phyloP scores from a whole-genome alignment of 2,797 vertebrate genomes.

The Paramormyrops hopkinsi region DNA sequence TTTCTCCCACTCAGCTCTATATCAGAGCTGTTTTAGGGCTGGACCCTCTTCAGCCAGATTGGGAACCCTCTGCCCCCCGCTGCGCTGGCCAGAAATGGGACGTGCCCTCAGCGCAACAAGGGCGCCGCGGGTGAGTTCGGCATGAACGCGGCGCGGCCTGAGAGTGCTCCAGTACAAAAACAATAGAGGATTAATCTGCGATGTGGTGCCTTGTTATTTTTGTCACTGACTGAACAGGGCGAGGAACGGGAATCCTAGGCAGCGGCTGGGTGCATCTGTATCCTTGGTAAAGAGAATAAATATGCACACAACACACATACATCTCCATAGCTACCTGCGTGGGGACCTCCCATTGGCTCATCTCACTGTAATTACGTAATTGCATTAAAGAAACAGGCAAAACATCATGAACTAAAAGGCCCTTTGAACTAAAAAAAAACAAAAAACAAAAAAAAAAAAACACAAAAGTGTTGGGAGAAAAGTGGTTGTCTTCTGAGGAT shows the following conservation, averaged over 20 bases:
- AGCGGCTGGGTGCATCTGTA: neutral
- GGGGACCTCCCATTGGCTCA: neutral
- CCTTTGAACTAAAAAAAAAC: neutral
- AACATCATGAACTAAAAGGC: neutral
- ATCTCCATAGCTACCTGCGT: neutral
- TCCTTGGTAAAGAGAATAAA: constrained; percentile 8
- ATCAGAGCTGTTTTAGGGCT: neutral
- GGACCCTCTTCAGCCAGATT: neutral
- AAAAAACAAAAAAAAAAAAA: neutral
- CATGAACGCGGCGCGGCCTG: neutral
- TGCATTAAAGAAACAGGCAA: neutral
- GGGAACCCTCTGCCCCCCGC: neutral
- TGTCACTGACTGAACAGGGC: neutral
- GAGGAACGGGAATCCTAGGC: neutral
- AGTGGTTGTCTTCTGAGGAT: neutral
- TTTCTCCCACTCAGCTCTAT: neutral
- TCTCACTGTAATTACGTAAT: neutral
- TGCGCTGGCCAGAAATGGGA: neutral
- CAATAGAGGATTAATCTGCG: neutral
- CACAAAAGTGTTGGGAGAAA: neutral
- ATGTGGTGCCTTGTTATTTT: neutral
- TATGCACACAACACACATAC: neutral
- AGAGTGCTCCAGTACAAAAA: neutral
- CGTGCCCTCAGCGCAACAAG: neutral
- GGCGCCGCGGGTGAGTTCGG: neutral